These are phyloP conservation scores for Ctenopoma multispine DNA, from an alignment of 2,797 vertebrate species.

Conservation along the genomic window DNA sequence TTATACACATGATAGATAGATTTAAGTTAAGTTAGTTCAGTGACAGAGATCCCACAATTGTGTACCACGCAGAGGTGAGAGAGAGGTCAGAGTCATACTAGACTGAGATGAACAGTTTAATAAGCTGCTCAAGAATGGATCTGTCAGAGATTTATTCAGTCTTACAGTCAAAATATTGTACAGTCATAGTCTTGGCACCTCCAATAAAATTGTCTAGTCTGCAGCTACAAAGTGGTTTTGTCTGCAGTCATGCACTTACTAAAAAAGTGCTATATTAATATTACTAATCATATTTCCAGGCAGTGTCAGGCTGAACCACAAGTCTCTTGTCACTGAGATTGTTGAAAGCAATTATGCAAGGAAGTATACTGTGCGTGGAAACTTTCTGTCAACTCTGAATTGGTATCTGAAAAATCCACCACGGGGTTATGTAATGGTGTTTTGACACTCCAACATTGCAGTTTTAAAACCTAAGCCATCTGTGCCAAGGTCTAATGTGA, in stretches of 20 bases:
- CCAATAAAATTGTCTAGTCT: neutral
- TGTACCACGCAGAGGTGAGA: too few relatives aligned
- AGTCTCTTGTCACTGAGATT: neutral
- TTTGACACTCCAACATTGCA: slow-evolving; percentile 46
- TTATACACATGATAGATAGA: neutral
- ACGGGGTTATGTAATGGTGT: slow-evolving; percentile 29
- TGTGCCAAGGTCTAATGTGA: slow-evolving; percentile 72
- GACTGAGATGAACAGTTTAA: neutral
- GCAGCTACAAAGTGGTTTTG: neutral
- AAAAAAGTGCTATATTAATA: neutral
- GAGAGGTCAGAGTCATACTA: neutral
- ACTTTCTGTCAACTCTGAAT: slow-evolving; percentile 26
- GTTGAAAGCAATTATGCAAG: neutral
- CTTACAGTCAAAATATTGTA: neutral
- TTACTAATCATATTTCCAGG: neutral
- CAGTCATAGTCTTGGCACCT: neutral
- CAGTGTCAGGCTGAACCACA: neutral
- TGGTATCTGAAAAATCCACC: slow-evolving; percentile 27
- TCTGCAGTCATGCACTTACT: too few relatives aligned
- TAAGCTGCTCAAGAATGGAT: neutral
- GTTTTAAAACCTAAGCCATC: slow-evolving; percentile 67
- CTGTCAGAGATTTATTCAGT: neutral
- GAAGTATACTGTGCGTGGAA: neutral
- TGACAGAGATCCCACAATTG: neutral
- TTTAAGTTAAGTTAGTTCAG: neutral